Percentiles rank a stretch among this genome's conserved stretches.
These are phyloP conservation scores for Deilephila elpenor DNA, from an alignment of 2,888 invertebrate species.

Conservation along the genomic window DNA sequence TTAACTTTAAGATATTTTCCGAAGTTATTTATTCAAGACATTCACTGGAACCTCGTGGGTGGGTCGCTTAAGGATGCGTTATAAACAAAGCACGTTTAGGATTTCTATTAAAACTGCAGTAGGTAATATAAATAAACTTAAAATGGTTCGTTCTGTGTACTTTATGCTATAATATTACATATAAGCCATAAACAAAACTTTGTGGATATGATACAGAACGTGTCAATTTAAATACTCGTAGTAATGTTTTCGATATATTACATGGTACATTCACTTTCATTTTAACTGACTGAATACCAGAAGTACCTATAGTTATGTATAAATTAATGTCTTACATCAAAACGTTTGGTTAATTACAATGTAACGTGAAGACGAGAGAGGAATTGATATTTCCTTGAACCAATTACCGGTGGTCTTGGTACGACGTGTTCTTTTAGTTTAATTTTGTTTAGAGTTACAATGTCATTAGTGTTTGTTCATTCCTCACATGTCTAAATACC, in stretches of 20 bases:
- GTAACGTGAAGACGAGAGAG: slow-evolving; percentile 8
- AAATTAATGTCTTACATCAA: slow-evolving; percentile 19
- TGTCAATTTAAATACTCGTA: neutral
- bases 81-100: too few relatives aligned
- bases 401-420: slow-evolving; percentile 28
- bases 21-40: too few relatives aligned
- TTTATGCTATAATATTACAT: too few relatives aligned
- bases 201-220: neutral
- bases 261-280: neutral
- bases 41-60: too few relatives aligned
- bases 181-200: too few relatives aligned
- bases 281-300: neutral
- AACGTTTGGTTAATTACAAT: slow-evolving; percentile 15
- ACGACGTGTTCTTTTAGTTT: neutral
- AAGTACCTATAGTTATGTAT: neutral
- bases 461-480: neutral
- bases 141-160: too few relatives aligned
- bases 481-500: neutral
- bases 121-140: too few relatives aligned
- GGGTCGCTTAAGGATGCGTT: too few relatives aligned
- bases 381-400: slow-evolving; percentile 29
- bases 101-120: too few relatives aligned
- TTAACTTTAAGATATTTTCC: too few relatives aligned
- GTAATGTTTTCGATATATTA: neutral
- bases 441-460: neutral